Evolutionary conservation across 2,888 invertebrate species (phyloP), one percentile per base, ranked within the genome.

Genomic region (Thera obeliscata): DNA sequence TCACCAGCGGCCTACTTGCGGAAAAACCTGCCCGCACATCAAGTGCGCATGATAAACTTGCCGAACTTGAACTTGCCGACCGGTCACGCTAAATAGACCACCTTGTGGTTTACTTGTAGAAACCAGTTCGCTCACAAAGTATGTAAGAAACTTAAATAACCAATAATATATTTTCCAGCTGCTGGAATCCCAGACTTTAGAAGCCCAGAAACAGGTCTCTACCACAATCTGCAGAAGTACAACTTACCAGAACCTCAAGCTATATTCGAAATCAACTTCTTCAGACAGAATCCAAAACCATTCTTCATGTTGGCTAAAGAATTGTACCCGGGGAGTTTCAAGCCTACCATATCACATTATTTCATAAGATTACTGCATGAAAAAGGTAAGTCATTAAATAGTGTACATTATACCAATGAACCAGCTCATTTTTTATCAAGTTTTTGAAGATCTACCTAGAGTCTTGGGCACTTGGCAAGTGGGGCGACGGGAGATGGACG

Each of bases 161-260:
- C 33, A 50, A 38, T 56, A 3, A n/a, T 41, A 41, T 56, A 48
- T 35, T 62, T 89, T 94, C 67, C 85, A 98, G 98, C 98, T 80
- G 98, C 98, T 64, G 99, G 99, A 48, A 99, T 99, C 76, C 99
- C 99, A 33, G 99, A 99, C 86, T 99, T 99, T 86, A 96, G 99
- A 35, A 98, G 98, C 33, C 98, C 98, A 0, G 97, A 96, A 41
- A 97, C 97, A 64, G 99, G 99, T 0, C 93, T 99, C 0, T 99
- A 99, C 85, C 95, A 97, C 85, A 98, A 99, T 86, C 93, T 99
- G 56, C 95, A 97, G 77, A 97, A 98, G 84, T 99, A 98, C 87
- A 96, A 98, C 75, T 92, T 99, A 55, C 98, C 98, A 0, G 95
- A 97, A 89, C 98, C 99, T 0, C 97, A 97, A 84, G 97, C 98